Percentiles rank a stretch among this genome's conserved stretches.
phyloP scores from a whole-genome alignment of 2,113 vertebrate species.

The Pteronura brasiliensis region DNA sequence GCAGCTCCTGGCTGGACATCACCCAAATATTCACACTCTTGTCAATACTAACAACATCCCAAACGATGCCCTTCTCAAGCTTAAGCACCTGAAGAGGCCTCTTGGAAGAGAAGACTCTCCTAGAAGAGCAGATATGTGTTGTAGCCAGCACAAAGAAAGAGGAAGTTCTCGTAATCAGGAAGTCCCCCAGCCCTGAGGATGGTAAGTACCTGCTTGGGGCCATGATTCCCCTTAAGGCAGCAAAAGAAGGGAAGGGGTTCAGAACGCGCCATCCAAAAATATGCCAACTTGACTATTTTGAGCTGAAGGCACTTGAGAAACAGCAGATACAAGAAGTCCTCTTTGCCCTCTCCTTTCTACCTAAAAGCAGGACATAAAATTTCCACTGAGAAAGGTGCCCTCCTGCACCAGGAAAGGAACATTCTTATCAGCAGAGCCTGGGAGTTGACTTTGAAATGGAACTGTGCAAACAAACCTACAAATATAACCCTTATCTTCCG shows the following conservation, averaged over 20 bases:
- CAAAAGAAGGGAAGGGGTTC: neutral
- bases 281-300: neutral
- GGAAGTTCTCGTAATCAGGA: neutral
- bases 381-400: neutral
- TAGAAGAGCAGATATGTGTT: neutral
- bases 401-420: neutral
- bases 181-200: neutral
- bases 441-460: neutral
- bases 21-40: conserved; percentile 3
- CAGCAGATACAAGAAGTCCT: neutral
- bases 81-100: neutral
- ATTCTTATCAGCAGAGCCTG: neutral
- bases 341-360: neutral
- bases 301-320: neutral
- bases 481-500: neutral
- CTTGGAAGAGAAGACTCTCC: neutral
- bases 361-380: neutral
- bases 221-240: neutral
- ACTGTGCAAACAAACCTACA: neutral
- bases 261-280: neutral
- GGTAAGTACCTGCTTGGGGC: neutral
- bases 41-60: neutral
- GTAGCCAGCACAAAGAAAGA: neutral
- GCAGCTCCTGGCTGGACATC: conserved; percentile 51
- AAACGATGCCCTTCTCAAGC: neutral